phyloP scores from a whole-genome alignment of 2,797 vertebrate genomes.

The Gymnoscopelus braueri region DNA sequence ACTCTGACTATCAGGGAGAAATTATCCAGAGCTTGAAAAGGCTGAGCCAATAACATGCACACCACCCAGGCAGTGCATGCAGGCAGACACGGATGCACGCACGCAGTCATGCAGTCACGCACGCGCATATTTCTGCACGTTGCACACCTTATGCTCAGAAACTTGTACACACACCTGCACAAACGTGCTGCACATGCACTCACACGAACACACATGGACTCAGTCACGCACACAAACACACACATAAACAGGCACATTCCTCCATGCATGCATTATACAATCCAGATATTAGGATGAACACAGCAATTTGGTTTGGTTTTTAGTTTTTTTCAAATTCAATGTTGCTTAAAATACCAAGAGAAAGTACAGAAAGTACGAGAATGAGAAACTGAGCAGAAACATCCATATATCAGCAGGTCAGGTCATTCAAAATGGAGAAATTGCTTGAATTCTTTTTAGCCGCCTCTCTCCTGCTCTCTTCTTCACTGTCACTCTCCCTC shows the following conservation, averaged over 20 bases:
- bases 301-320: slow-evolving; percentile 5
- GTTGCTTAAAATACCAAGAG: slow-evolving; percentile 50
- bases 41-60: slow-evolving; percentile 68
- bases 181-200: background rate
- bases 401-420: slow-evolving; percentile 60
- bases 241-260: slow-evolving; percentile 4
- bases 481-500: background rate
- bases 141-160: slow-evolving; percentile 1
- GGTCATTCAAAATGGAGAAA: slow-evolving; percentile 77
- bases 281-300: background rate
- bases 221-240: slow-evolving; percentile 11
- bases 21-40: slow-evolving; percentile 74
- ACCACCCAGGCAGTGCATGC: slow-evolving; percentile 29
- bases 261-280: no score
- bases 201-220: background rate
- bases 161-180: background rate
- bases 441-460: slow-evolving; percentile 60
- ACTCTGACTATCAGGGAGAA: slow-evolving; percentile 65
- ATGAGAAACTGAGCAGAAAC: slow-evolving; percentile 51
- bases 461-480: background rate
- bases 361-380: slow-evolving; percentile 19
- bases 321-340: background rate
- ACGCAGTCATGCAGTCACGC: slow-evolving; percentile 8
- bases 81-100: slow-evolving; percentile 5
- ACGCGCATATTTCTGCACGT: slow-evolving; percentile 2